Evolutionary conservation across 2,797 vertebrate species (phyloP).

Genomic region (Microhierax caerulescens): DNA sequence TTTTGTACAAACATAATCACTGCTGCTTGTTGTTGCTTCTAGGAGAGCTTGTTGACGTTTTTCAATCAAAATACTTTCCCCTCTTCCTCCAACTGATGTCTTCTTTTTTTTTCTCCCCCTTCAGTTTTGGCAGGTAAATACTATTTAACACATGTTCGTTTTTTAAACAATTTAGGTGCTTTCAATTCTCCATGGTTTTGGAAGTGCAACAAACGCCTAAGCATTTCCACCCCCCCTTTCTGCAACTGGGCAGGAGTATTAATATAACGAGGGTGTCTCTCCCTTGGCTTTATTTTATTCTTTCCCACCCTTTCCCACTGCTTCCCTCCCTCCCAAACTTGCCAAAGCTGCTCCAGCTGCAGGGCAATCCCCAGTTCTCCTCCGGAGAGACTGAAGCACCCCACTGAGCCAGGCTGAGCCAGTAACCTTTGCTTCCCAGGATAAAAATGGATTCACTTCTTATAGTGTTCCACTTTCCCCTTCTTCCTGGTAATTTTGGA

Average conservation of each 20-base stretch:
- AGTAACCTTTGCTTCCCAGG: not conserved
- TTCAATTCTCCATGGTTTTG: not conserved
- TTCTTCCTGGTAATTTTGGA: not conserved
- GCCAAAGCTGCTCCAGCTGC: not conserved
- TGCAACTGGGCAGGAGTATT: not conserved
- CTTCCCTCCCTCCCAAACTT: not conserved
- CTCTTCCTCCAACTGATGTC: not conserved
- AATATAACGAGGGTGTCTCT: not conserved
- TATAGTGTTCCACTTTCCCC: not conserved
- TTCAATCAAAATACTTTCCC: conserved; percentile 30
- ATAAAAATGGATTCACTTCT: not conserved
- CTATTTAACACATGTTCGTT: not conserved
- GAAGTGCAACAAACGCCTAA: not conserved
- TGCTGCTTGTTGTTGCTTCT: conserved; percentile 2
- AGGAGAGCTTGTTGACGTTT: conserved; percentile 28
- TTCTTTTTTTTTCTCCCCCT: not conserved
- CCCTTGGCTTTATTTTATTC: not conserved
- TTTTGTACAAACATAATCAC: not conserved
- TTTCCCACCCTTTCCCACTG: not conserved
- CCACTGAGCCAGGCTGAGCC: not conserved
- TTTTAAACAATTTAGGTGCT: not conserved
- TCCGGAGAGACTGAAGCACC: not conserved
- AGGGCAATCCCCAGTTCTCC: not conserved
- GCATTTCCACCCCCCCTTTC: not conserved
- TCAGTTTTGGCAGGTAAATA: not conserved